Evolutionary conservation across 2,113 vertebrate genomes (phyloP).

Genomic region (Petaurus breviceps): DNA sequence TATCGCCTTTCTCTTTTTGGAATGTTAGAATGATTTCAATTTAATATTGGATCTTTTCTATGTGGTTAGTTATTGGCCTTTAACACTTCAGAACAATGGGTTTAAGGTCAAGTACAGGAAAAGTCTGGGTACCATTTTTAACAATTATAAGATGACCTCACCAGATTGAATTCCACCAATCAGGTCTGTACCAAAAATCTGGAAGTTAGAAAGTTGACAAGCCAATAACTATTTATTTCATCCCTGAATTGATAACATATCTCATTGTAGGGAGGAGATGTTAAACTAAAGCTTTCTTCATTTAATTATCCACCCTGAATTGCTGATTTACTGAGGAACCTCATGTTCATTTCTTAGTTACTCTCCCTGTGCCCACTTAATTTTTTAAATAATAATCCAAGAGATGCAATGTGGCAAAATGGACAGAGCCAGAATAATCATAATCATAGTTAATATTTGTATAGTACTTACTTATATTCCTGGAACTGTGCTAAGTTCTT

Average conservation of each 20-base stretch:
- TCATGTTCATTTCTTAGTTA: neutral
- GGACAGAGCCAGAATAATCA: neutral
- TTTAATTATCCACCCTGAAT: neutral
- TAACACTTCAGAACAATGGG: slow-evolving; percentile 37
- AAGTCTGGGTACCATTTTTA: neutral
- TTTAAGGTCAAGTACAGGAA: neutral
- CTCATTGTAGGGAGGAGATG: neutral
- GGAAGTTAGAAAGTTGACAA: neutral
- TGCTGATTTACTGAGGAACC: neutral
- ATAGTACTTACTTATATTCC: neutral
- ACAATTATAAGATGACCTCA: neutral
- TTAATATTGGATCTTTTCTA: slow-evolving; percentile 56
- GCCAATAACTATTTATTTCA: neutral
- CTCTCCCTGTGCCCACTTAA: neutral
- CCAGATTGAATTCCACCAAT: neutral
- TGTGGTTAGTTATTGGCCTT: slow-evolving; percentile 49
- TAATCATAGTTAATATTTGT: neutral
- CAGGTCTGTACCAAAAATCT: neutral
- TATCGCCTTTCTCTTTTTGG: slow-evolving; percentile 64
- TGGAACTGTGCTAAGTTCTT: neutral
- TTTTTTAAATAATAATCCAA: neutral
- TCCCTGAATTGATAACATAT: neutral
- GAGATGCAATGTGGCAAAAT: neutral
- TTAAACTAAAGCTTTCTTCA: neutral
- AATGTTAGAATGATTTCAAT: slow-evolving; percentile 72